Base-by-base conservation (phyloP, 2,888 invertebrate species). In the Caradrina kadenii region DNA sequence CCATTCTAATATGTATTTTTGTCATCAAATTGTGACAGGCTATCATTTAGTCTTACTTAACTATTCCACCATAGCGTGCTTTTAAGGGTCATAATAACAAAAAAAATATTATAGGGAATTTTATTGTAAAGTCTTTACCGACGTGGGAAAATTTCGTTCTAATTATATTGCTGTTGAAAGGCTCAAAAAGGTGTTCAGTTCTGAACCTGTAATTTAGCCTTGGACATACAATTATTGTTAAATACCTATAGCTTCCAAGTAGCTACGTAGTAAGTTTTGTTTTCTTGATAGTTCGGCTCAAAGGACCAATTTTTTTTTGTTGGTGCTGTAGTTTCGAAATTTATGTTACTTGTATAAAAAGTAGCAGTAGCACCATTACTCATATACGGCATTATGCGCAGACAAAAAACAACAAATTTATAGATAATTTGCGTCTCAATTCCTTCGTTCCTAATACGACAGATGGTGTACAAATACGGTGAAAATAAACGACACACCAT, bases 81-180 rank as follows among this genome's bases (percentile, higher is more conserved):
- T 83, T 80, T 74, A 84, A 83, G 81, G 72, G 67, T 71, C 81
- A 71, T 69, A 63, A 11, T 19, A 11, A 8, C 42, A 62, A 85
- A 5, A 17, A 45, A 17, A 3, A 3, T 87, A 90, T 91, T 87
- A 80, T 83, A 72, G 65, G 81, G 84, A 63, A 58, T 62, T 61
- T 68, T 56, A 63, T 26, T n/a, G 49, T 50, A 54, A 55, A 54
- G 1, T n/a, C 5, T 1, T 2, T 26, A 26, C 17, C 21, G 22
- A 60, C 39, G 59, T 80, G 69, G 52, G 80, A 80, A 80, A 31
- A 19, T 65, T 61, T 62, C 10, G 19, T 19, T 21, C 49, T 21
- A 13, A 19, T 19, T 50, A 10, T 53, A 55, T 49, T 54, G 59
- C 21, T n/a, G 8, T 11, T 67, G 52, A 26, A 63, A 26, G 48